phyloP scores from a whole-genome alignment of 2,888 invertebrate genomes.

The Dinocampus coccinellae region DNA sequence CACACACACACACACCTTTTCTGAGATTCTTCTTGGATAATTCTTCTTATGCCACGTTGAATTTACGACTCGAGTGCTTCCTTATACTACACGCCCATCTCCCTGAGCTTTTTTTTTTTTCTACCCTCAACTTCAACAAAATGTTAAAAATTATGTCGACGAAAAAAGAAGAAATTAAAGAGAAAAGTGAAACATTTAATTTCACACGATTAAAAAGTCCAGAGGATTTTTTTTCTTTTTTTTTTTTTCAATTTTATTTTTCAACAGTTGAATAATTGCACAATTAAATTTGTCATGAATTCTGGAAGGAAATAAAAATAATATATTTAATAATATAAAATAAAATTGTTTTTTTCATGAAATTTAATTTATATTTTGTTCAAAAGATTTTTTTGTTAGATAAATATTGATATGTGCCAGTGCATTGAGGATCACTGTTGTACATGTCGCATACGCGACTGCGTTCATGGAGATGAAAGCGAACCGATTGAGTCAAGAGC shows the following conservation, averaged over 20 bases:
- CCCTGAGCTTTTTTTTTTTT: constrained; percentile 7
- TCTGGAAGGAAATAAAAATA: background rate
- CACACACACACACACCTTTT: constrained; percentile 6
- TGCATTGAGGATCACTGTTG: background rate
- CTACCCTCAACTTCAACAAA: background rate
- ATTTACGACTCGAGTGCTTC: constrained; percentile 48
- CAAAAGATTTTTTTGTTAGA: background rate
- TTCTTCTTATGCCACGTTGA: constrained; percentile 45
- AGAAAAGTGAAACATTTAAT: background rate
- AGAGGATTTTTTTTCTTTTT: background rate
- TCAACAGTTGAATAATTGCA: background rate
- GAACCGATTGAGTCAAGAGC: background rate
- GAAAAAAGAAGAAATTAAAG: background rate
- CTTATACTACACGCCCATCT: constrained; percentile 38
- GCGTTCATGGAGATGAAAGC: background rate
- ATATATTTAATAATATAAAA: background rate
- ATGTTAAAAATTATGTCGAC: background rate
- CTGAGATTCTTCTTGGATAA: constrained; percentile 50
- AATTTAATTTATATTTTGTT: background rate
- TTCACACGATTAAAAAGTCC: background rate
- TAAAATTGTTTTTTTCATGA: background rate
- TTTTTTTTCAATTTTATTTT: background rate
- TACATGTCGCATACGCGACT: constrained; percentile 1
- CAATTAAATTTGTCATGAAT: background rate
- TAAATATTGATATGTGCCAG: background rate